Conservation (phyloP, 2,797 vertebrate species). For the Gymnoscopelus microlampas region DNA sequence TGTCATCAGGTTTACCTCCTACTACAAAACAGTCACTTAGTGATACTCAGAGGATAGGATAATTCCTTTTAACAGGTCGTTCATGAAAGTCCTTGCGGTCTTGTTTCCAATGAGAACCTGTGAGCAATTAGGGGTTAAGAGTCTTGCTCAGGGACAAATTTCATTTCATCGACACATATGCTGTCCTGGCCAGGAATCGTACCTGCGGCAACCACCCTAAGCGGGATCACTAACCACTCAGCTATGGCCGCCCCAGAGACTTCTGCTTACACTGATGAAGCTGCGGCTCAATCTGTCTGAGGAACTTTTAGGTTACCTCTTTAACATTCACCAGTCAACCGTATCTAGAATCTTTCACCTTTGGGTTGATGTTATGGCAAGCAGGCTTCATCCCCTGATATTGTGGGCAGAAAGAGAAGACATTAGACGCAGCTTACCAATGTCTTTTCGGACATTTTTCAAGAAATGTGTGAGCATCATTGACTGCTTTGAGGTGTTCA, state of each 20-base stretch:
- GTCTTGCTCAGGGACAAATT: no score
- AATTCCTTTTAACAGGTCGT: no score
- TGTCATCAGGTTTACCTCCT: conserved; percentile 15
- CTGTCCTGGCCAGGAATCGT: no score
- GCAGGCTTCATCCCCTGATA: conserved; percentile 20
- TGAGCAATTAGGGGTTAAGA: no score
- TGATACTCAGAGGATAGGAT: conserved; percentile 18
- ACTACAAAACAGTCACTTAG: conserved; percentile 15
- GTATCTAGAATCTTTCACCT: conserved; percentile 36
- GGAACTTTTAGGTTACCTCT: conserved; percentile 20
- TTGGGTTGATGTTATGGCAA: conserved; percentile 24
- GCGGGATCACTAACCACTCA: no score
- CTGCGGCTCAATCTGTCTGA: conserved; percentile 24
- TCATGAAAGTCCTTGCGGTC: no score
- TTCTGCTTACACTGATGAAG: conserved; percentile 40
- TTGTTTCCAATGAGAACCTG: no score
- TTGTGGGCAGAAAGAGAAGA: conserved; percentile 19
- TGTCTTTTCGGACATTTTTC: conserved; percentile 22
- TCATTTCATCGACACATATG: no score
- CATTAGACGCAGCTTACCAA: conserved; percentile 21
- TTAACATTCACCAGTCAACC: conserved; percentile 42
- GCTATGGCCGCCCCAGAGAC: no score
- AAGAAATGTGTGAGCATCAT: conserved; percentile 26
- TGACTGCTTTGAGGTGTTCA: conserved; percentile 35
- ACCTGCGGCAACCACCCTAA: no score